Evolutionary conservation across 2,888 invertebrate species (phyloP), one percentile per base, ranked within the genome.

Genomic region (Molorchus minor): DNA sequence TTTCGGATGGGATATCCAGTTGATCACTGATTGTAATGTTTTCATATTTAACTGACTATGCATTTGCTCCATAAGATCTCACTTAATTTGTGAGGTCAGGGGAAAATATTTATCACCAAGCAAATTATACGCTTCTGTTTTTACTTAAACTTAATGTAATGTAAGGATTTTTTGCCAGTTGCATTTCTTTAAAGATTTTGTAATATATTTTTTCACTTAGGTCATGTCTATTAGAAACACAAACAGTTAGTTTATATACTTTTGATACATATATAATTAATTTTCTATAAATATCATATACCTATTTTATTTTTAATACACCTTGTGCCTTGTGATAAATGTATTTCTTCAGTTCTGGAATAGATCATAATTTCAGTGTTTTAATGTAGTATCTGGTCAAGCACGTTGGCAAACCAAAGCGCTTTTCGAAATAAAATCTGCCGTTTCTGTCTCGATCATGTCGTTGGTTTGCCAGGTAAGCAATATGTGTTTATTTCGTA

Each of bases 101-200:
- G 67, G 68, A 70, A 71, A 65, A 68, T 71, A 65, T 71, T 70
- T 71, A 71, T 71, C 70, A 70, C 71, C 61, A 66, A 62, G 71
- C 70, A 65, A 61, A 58, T 44, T 47, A 51, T 61, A 60, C 56
- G 58, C 58, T 62, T 59, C 55, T 62, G 10, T 44, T 46, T 46
- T 49, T 47, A 46, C 56, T 49, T 49, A 56, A 45, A 40, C 20
- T 30, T 44, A 33, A 35, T 10, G 35, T 36, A 20, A 33, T n/a
- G 17, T 29, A 21, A 7, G 29, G n/a, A 8, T 56, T 25, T 46
- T 56, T 56, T 47, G 38, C 29, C 21, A 35, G 36, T 20, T 20
- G 15, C 25, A 17, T 13, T 45, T 55, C 38, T 21, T 45, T 45
- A 55, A 7, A 21, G 13, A 40, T 44, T 15, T 45, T 55, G 55